phyloP scores from a whole-genome alignment of 2,113 vertebrate genomes.

The Seriola quinqueradiata region DNA sequence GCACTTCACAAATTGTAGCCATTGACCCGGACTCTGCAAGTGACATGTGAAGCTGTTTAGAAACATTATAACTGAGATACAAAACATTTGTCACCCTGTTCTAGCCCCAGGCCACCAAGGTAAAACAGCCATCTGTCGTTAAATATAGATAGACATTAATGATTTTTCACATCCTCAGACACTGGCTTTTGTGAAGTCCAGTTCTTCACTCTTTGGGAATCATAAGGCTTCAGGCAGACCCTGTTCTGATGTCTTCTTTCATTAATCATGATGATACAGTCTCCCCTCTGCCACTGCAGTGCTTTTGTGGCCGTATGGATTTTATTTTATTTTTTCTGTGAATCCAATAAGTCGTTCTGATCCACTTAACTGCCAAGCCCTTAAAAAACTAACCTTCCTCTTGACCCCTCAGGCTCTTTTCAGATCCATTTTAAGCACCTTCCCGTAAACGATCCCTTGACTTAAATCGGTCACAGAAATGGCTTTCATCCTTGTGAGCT shows the following conservation, averaged over 20 bases:
- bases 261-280: slow-evolving; percentile 41
- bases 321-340: slow-evolving; percentile 41
- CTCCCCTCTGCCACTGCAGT: slow-evolving; percentile 24
- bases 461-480: slow-evolving; percentile 66
- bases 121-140: slow-evolving; percentile 19
- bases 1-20: slow-evolving; percentile 9
- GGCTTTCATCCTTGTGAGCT: slow-evolving; percentile 68
- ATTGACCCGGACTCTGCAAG: slow-evolving; percentile 9
- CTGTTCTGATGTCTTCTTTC: slow-evolving; percentile 50
- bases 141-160: not conserved
- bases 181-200: slow-evolving; percentile 4
- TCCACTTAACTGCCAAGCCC: slow-evolving; percentile 62
- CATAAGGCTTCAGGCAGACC: slow-evolving; percentile 32
- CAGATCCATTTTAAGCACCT: slow-evolving; percentile 51
- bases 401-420: slow-evolving; percentile 55
- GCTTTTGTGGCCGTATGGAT: slow-evolving; percentile 56
- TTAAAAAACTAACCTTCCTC: slow-evolving; percentile 60
- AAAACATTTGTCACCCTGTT: slow-evolving; percentile 43
- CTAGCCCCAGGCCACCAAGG: slow-evolving; percentile 14
- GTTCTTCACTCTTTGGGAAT: slow-evolving; percentile 45
- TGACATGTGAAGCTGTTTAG: slow-evolving; percentile 11
- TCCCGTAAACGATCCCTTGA: slow-evolving; percentile 53
- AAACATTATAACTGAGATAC: slow-evolving; percentile 14
- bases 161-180: slow-evolving; percentile 36
- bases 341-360: slow-evolving; percentile 62